These are phyloP conservation scores for Euwallacea similis DNA, from an alignment of 1,140 invertebrate species.

Conservation along the genomic window DNA sequence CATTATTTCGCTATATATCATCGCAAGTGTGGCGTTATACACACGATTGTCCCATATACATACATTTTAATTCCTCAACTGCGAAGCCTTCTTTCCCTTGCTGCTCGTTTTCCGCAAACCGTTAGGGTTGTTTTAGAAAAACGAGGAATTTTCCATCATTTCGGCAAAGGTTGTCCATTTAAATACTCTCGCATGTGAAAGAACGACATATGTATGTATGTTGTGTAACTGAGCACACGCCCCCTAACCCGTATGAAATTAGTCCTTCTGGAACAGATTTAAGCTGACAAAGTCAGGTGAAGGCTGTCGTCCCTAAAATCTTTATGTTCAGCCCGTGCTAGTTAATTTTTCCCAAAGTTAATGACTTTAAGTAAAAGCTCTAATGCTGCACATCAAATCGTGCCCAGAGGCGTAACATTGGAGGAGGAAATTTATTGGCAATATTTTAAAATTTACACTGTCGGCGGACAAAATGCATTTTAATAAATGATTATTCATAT, in stretches of 20 bases:
- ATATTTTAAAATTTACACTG: too few species aligned
- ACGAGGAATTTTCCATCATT: not conserved
- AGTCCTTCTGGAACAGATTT: not conserved
- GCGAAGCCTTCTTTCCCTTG: conserved; percentile 6
- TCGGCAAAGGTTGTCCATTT: not conserved
- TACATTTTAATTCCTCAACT: conserved; percentile 8
- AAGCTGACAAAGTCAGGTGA: not conserved
- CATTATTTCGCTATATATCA: conserved; percentile 18
- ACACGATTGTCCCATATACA: not conserved
- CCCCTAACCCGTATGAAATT: not conserved
- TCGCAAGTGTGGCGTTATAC: conserved; percentile 4
- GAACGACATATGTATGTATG: not conserved
- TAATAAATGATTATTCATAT: too few species aligned
- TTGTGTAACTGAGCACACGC: not conserved
- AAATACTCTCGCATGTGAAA: not conserved
- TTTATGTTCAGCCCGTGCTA: too few species aligned
- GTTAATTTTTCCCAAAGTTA: too few species aligned
- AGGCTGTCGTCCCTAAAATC: not conserved
- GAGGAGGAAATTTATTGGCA: too few species aligned
- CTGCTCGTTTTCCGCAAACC: not conserved
- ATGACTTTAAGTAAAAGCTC: too few species aligned
- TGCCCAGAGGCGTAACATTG: too few species aligned
- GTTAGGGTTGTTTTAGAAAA: not conserved
- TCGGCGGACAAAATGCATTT: too few species aligned
- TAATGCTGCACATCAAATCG: too few species aligned